A percentile compares a stretch with the other conserved stretches of the same genome.
Conservation (phyloP, 2,113 vertebrate genomes). For the Tachysurus vachellii region DNA sequence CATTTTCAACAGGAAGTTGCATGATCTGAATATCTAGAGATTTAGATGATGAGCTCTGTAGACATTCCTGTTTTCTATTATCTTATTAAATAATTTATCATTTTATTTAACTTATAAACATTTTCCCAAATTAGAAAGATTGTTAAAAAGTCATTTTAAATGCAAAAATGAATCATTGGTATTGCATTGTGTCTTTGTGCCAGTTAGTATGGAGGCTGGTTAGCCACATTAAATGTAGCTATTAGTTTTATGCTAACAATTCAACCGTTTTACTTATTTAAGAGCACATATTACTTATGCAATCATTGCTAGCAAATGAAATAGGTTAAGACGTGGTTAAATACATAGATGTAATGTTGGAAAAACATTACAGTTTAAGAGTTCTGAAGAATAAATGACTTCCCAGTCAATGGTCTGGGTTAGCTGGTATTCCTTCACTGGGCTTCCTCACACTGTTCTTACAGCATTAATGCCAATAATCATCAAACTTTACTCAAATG, state of each 20-base stretch:
- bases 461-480: not conserved
- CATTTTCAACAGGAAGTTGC: not conserved
- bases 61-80: too few species aligned
- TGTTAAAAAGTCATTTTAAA: too few species aligned
- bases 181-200: not conserved
- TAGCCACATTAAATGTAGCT: not conserved
- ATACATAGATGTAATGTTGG: not conserved
- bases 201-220: not conserved
- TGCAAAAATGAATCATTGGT: too few species aligned
- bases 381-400: not conserved
- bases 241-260: not conserved
- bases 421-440: not conserved
- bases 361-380: not conserved
- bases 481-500: not conserved
- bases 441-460: not conserved
- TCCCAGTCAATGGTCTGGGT: not conserved
- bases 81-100: not conserved
- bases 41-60: not conserved
- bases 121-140: not conserved
- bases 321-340: not conserved
- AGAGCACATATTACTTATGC: not conserved
- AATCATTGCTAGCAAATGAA: not conserved
- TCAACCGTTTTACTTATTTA: not conserved
- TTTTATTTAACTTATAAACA: not conserved
- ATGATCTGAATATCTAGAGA: not conserved